Evolutionary conservation across 2,888 invertebrate species (phyloP), one percentile per base, ranked within the genome.

Genomic region (Iphiclides podalirius): DNA sequence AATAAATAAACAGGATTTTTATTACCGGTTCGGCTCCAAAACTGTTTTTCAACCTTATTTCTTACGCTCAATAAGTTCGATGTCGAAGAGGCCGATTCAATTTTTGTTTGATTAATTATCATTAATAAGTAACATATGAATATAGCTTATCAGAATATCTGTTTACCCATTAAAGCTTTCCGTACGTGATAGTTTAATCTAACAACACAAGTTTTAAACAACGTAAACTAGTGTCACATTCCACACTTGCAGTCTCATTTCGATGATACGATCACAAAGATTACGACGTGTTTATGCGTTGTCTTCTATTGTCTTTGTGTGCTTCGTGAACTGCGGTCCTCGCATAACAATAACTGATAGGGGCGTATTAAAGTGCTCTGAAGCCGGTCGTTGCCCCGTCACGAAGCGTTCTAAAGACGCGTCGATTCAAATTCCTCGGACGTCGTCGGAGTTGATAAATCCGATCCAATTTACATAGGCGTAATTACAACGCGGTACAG

Each of bases 381-480:
- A 2, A 38, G 12, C 1, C n/a, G 28, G 41, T 15, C 23, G 12
- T 39, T 13, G 31, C 40, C 15, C 40, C 11, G 2, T 53, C 58
- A 59, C 48, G 56, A 57, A 54, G 50, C 51, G 56, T 62, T 58
- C 44, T 39, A 9, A 26, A 58, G 57, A 57, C 61, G 57, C 59
- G 58, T n/a, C 71, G 68, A 67, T 69, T 72, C 62, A 67, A 62
- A 75, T 74, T 75, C 72, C 74, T 61, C 57, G 23, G 55, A 55
- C 57, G 63, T 70, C 64, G 67, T 73, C 65, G 65, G 64, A 52
- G 63, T 72, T 81, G 79, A 81, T 82, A 78, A 78, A 83, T 81
- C 70, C 71, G 76, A 72, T 75, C 75, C 77, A 79, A 81, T 85
- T 84, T 83, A 82, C 76, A 80, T 82, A 71, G 61, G 63, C 60